Conservation (phyloP, 2,113 vertebrate genomes). For the Campylomormyrus tamandua region DNA sequence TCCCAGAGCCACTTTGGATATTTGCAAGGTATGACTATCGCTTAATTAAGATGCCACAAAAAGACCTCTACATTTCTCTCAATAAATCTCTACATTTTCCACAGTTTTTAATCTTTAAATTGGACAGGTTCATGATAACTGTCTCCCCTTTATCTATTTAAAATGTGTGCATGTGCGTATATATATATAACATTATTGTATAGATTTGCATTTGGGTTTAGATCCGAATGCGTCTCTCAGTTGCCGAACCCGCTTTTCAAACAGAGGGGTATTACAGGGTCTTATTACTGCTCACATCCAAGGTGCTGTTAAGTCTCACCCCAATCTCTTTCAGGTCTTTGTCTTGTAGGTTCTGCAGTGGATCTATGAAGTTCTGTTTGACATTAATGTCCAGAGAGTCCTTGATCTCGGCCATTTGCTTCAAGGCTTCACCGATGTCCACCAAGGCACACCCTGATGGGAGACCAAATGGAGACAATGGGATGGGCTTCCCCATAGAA, state of each 20-base stretch:
- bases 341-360: slow-evolving; percentile 82
- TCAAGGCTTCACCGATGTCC: slow-evolving; percentile 85
- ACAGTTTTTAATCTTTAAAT: background rate
- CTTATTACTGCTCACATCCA: background rate
- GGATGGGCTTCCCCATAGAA: background rate
- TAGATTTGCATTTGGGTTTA: background rate
- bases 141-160: background rate
- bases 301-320: slow-evolving; percentile 47
- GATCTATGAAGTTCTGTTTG: slow-evolving; percentile 90
- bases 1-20: background rate
- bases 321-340: slow-evolving; percentile 91
- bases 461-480: background rate
- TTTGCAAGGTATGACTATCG: background rate
- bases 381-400: slow-evolving; percentile 86
- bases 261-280: background rate
- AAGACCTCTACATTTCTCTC: background rate
- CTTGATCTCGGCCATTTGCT: slow-evolving; percentile 88
- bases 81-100: background rate
- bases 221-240: background rate
- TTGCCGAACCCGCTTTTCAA: background rate
- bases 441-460: slow-evolving; percentile 67
- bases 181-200: background rate
- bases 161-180: background rate
- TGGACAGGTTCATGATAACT: background rate
- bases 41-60: background rate